These are phyloP conservation scores for Onychomys arenicola DNA, from an alignment of 2,797 vertebrate species.

Conservation along the genomic window DNA sequence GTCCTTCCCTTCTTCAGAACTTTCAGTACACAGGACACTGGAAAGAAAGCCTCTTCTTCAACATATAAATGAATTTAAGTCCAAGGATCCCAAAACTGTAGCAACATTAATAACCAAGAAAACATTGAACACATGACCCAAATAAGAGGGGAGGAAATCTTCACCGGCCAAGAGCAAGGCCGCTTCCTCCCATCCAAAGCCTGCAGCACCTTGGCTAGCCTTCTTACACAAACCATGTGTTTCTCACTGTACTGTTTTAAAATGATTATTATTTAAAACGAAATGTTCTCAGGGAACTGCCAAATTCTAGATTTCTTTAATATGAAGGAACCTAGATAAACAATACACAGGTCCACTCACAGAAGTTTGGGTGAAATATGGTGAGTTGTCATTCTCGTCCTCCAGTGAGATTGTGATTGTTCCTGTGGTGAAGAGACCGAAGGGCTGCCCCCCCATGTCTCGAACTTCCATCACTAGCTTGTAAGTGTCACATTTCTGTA, in stretches of 20 bases:
- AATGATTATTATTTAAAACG: not conserved
- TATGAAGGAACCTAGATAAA: not conserved
- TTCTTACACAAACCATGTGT: not conserved
- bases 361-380: constrained; percentile 87
- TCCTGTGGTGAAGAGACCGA: constrained; percentile 88
- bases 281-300: not conserved
- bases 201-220: not conserved
- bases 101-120: not conserved
- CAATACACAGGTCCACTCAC: constrained; percentile 88
- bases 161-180: not conserved
- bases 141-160: not conserved
- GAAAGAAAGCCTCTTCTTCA: not conserved
- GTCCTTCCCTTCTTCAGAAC: not conserved
- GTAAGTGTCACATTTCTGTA: constrained; percentile 88
- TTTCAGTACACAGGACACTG: not conserved
- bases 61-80: not conserved
- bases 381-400: constrained; percentile 94
- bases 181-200: not conserved
- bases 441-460: constrained; percentile 89
- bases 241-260: not conserved
- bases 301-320: constrained; percentile 22
- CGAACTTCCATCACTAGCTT: constrained; percentile 87
- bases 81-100: not conserved
- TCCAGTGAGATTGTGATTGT: constrained; percentile 88
- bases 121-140: not conserved